These are phyloP conservation scores for Catharus ustulatus DNA, from an alignment of 2,797 vertebrate genomes.

Conservation along the genomic window DNA sequence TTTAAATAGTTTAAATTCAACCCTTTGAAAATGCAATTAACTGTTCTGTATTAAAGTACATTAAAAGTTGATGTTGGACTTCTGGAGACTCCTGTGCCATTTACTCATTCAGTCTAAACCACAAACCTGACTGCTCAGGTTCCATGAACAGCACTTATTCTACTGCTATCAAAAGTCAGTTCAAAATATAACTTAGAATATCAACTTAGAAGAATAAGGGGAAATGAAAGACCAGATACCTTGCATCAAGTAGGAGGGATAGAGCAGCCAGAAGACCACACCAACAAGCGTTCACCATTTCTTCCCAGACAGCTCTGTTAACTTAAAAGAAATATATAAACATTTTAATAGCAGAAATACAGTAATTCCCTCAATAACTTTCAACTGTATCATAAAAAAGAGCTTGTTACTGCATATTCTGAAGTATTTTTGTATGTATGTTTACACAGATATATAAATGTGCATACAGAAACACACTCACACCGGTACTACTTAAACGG, in stretches of 20 bases:
- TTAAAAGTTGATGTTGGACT: neutral
- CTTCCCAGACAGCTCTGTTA: constrained; percentile 93
- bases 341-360: neutral
- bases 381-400: neutral
- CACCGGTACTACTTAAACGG: neutral
- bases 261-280: constrained; percentile 96
- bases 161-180: neutral
- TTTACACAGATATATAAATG: neutral
- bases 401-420: neutral
- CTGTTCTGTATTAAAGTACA: neutral
- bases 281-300: constrained; percentile 98
- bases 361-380: neutral
- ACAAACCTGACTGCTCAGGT: neutral
- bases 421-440: neutral
- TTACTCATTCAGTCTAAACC: neutral
- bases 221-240: constrained; percentile 78
- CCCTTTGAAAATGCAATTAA: neutral
- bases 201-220: neutral
- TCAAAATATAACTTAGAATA: neutral
- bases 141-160: neutral
- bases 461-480: neutral
- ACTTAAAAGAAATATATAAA: constrained; percentile 76
- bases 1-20: neutral
- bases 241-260: constrained; percentile 94
- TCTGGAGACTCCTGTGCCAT: neutral